phyloP scores from a whole-genome alignment of 2,797 vertebrate species.

The Miichthys miiuy region DNA sequence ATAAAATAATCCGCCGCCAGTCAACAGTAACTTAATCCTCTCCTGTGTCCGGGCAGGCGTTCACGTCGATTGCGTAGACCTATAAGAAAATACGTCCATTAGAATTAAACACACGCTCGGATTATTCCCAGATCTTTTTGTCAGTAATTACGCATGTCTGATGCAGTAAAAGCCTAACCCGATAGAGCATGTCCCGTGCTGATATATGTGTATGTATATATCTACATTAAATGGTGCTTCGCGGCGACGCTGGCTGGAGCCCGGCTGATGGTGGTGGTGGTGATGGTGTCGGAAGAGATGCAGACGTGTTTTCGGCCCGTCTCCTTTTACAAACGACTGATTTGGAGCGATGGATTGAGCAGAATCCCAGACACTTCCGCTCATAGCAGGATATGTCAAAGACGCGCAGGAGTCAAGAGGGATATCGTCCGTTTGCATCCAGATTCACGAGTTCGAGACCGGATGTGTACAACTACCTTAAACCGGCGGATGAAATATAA shows the following conservation, averaged over 20 bases:
- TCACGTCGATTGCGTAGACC: conserved; percentile 65
- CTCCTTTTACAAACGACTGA: conserved; percentile 43
- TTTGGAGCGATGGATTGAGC: conserved; percentile 40
- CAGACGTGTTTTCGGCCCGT: conserved; percentile 26
- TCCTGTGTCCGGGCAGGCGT: conserved; percentile 68
- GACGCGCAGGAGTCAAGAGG: conserved; percentile 60
- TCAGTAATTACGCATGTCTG: conserved; percentile 29
- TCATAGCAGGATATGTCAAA: conserved; percentile 67
- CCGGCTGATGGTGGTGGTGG: not conserved
- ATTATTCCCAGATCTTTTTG: not conserved
- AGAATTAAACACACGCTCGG: conserved; percentile 11
- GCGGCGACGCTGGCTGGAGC: conserved; percentile 2
- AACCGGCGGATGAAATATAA: not conserved
- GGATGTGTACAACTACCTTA: conserved; percentile 15
- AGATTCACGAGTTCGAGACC: not conserved
- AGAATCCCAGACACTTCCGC: conserved; percentile 78
- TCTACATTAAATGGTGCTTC: not conserved
- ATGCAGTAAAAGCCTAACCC: conserved; percentile 40
- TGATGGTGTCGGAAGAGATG: conserved; percentile 33
- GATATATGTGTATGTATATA: not conserved
- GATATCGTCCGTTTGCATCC: conserved; percentile 7
- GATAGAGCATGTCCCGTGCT: conserved; percentile 55
- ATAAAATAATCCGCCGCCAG: conserved; percentile 81
- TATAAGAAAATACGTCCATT: conserved; percentile 50
- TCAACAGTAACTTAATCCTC: conserved; percentile 84